These are phyloP conservation scores for Microcebus jonahi DNA, from an alignment of 2,113 vertebrate genomes.

Conservation along the genomic window DNA sequence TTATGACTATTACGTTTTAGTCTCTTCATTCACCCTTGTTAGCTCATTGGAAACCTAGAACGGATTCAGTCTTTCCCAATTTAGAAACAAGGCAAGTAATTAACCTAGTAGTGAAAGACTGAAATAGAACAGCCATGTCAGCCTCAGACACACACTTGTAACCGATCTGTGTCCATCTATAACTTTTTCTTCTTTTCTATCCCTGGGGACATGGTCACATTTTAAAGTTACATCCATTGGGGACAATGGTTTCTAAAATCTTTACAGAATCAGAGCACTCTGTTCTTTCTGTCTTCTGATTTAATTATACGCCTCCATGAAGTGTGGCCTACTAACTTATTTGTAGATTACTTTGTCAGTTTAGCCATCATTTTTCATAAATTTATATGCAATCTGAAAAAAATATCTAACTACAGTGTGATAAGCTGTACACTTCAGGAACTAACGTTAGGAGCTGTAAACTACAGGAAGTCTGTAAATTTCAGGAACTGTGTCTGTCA, in stretches of 20 bases:
- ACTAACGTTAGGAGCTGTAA: not conserved
- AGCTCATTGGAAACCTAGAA: not conserved
- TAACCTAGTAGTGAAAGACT: not conserved
- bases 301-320: not conserved
- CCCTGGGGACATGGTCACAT: not conserved
- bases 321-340: not conserved
- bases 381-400: not conserved
- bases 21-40: not conserved
- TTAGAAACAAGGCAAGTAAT: not conserved
- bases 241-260: not conserved
- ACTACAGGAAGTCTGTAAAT: constrained; percentile 1
- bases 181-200: not conserved
- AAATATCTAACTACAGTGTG: not conserved
- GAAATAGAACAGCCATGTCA: not conserved
- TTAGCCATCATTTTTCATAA: not conserved
- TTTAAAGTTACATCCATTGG: not conserved
- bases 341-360: not conserved
- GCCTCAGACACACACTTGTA: not conserved
- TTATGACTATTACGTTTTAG: not conserved
- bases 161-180: not conserved
- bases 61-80: not conserved
- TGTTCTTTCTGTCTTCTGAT: not conserved
- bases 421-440: not conserved
- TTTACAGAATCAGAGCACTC: not conserved
- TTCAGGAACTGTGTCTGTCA: not conserved